phyloP scores from a whole-genome alignment of 1,140 invertebrate genomes.

The Drosophila lowei region DNA sequence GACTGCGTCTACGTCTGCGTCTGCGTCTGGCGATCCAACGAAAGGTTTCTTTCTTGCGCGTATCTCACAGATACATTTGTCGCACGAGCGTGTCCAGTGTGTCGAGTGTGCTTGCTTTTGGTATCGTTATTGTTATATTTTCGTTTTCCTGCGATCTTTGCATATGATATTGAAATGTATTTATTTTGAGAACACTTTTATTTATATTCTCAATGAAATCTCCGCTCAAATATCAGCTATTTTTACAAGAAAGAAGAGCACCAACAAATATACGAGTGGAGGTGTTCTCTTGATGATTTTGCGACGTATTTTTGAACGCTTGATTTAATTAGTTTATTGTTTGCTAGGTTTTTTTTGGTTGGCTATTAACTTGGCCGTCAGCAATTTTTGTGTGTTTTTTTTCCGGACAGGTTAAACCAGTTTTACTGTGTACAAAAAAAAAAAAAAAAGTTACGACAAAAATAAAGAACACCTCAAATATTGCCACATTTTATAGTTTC shows the following conservation, averaged over 20 bases:
- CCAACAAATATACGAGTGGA: not conserved
- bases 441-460: conserved; percentile 19
- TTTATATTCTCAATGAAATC: conserved; percentile 65
- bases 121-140: conserved; percentile 32
- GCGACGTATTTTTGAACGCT: conserved; percentile 69
- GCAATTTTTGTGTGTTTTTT: conserved; percentile 34
- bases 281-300: conserved; percentile 49
- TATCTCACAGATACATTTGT: conserved; percentile 54
- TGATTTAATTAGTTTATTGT: conserved; percentile 78
- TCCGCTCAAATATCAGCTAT: conserved; percentile 32
- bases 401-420: conserved; percentile 64
- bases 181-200: conserved; percentile 55
- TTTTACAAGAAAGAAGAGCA: conserved; percentile 21
- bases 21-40: conserved; percentile 13
- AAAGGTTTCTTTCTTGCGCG: not conserved
- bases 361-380: conserved; percentile 44
- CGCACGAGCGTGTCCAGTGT: conserved; percentile 7
- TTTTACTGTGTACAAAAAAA: conserved; percentile 42
- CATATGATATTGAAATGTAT: conserved; percentile 57
- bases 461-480: conserved; percentile 26
- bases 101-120: conserved; percentile 12
- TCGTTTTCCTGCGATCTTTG: conserved; percentile 31
- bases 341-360: conserved; percentile 52
- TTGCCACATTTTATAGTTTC: conserved; percentile 58
- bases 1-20: conserved; percentile 12